These are phyloP conservation scores for Ochropleura leucogaster DNA, from an alignment of 2,888 invertebrate genomes.

Conservation along the genomic window DNA sequence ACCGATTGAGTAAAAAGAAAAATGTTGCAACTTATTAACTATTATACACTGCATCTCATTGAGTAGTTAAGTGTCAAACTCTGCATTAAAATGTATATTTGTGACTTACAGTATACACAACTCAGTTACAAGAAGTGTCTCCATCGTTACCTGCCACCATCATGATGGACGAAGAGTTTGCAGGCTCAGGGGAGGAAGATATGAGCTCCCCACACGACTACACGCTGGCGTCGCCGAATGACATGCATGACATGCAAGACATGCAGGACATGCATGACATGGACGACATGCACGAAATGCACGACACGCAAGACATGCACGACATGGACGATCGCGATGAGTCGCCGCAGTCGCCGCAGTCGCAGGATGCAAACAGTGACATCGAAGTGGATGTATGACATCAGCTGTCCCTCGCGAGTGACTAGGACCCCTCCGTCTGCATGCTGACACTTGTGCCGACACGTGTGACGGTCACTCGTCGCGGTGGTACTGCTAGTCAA, in stretches of 20 bases:
- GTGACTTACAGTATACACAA: constrained; percentile 81
- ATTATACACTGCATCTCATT: not conserved
- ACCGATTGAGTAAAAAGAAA: not conserved
- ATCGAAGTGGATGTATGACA: constrained; percentile 89
- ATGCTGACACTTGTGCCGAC: constrained; percentile 54
- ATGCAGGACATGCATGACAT: constrained; percentile 45
- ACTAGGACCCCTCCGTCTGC: constrained; percentile 72
- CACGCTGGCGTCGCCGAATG: constrained; percentile 71
- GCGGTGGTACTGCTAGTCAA: constrained; percentile 76
- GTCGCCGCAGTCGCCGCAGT: constrained; percentile 78
- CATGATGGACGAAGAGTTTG: constrained; percentile 88
- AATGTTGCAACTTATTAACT: not conserved
- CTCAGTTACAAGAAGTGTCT: constrained; percentile 87
- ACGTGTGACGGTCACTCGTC: constrained; percentile 57
- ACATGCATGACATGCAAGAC: constrained; percentile 52
- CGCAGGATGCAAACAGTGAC: constrained; percentile 82
- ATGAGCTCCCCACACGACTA: constrained; percentile 83
- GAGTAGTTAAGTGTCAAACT: constrained; percentile 5
- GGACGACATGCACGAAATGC: constrained; percentile 61
- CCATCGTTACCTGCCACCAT: constrained; percentile 88
- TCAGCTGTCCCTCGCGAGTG: constrained; percentile 75
- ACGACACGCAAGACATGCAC: constrained; percentile 34
- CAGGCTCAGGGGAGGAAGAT: constrained; percentile 81
- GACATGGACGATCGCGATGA: constrained; percentile 58
- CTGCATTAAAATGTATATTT: not conserved